Percentiles rank a stretch among this genome's conserved stretches.
Conservation (phyloP, 2,797 vertebrate species). For the Anolis apletophallus region DNA sequence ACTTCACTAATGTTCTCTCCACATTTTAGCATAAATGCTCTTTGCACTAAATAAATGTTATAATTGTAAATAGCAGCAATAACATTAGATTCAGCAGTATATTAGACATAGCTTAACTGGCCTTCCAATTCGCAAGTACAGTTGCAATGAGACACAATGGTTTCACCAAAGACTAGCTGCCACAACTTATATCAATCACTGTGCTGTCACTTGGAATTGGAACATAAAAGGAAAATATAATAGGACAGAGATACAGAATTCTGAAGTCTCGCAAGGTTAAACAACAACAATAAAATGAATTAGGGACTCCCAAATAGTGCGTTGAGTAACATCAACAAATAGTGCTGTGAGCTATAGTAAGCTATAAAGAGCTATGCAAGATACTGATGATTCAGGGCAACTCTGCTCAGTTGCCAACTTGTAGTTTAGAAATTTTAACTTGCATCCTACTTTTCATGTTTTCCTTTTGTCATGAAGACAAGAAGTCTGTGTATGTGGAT, state of each 20-base stretch:
- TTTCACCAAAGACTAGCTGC: background rate
- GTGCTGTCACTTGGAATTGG: background rate
- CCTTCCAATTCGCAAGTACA: background rate
- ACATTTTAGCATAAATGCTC: background rate
- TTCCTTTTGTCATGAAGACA: background rate
- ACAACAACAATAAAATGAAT: background rate
- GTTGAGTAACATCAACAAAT: background rate
- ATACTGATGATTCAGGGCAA: background rate
- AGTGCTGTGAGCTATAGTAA: background rate
- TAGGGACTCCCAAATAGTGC: background rate
- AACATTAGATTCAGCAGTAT: constrained; percentile 18
- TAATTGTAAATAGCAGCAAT: constrained; percentile 42
- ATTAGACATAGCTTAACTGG: constrained; percentile 36
- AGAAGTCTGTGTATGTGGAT: too few species aligned
- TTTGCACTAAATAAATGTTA: constrained; percentile 15
- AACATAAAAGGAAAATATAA: background rate
- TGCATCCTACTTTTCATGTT: background rate
- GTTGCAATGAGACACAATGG: background rate
- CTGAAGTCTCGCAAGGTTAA: background rate
- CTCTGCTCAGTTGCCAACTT: background rate
- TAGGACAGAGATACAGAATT: background rate
- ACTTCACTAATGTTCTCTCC: background rate
- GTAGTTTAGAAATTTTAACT: background rate
- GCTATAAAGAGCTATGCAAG: background rate
- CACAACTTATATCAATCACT: background rate